These are phyloP conservation scores for Pteronotus mesoamericanus DNA, from an alignment of 2,797 vertebrate genomes.

Conservation along the genomic window DNA sequence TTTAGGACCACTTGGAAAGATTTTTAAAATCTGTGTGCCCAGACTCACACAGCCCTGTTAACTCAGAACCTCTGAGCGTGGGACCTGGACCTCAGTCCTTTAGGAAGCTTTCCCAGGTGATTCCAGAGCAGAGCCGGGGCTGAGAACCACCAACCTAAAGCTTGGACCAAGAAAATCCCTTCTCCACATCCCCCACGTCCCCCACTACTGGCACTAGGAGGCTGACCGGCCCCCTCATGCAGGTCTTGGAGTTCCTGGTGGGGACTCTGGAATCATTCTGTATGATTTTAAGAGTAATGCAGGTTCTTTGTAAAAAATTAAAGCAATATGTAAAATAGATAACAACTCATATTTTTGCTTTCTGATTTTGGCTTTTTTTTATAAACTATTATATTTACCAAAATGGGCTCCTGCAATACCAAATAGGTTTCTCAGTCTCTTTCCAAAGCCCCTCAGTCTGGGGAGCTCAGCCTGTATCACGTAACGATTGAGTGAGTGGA, in stretches of 20 bases:
- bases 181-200: too few species aligned
- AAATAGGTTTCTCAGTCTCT: neutral
- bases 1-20: neutral
- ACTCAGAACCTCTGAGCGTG: neutral
- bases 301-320: neutral
- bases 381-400: neutral
- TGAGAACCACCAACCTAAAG: neutral
- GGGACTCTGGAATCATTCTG: neutral
- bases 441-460: neutral
- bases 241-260: neutral
- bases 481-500: fast-evolving
- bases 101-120: neutral
- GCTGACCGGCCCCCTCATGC: neutral
- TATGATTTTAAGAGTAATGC: neutral
- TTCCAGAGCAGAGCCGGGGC: neutral
- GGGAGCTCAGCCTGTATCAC: neutral
- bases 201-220: neutral
- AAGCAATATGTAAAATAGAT: neutral
- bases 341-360: neutral
- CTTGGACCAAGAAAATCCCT: neutral
- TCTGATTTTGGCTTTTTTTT: neutral
- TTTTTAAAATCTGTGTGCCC: neutral
- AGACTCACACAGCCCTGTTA: neutral
- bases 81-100: neutral
- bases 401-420: neutral